Conservation (phyloP, 2,797 vertebrate species). For the Triplophysa yarkandensis region DNA sequence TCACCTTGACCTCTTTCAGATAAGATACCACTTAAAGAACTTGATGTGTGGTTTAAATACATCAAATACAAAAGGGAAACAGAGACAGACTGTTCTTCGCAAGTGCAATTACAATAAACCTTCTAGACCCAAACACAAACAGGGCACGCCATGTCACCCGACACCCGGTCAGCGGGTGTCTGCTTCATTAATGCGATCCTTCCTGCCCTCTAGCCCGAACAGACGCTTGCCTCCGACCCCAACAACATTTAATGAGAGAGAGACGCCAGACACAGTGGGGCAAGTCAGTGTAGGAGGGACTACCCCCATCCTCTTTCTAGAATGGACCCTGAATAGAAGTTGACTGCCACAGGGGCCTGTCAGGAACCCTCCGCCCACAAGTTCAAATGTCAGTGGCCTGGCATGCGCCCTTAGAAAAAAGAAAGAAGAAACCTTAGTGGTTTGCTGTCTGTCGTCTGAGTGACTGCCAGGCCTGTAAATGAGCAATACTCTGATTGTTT, state of each 20-base stretch:
- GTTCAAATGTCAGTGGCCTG: conserved; percentile 66
- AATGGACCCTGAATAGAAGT: conserved; percentile 32
- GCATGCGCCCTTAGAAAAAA: conserved; percentile 63
- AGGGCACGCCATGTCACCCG: conserved; percentile 37
- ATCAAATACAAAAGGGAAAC: background rate
- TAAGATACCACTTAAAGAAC: background rate
- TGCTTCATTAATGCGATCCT: conserved; percentile 62
- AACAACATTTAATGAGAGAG: conserved; percentile 72
- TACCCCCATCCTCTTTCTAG: conserved; percentile 6
- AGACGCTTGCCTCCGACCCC: conserved; percentile 60
- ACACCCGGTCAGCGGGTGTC: conserved; percentile 49
- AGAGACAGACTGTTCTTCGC: conserved; percentile 7
- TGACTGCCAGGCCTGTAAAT: conserved; percentile 58
- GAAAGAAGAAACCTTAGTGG: conserved; percentile 17
- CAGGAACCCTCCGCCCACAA: conserved; percentile 48
- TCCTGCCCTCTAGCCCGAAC: conserved; percentile 52
- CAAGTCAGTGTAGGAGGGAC: conserved; percentile 45
- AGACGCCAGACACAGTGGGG: conserved; percentile 69
- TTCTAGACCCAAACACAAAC: conserved; percentile 40
- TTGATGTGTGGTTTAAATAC: background rate
- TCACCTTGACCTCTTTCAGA: background rate
- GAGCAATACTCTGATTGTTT: conserved; percentile 27
- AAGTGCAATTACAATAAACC: conserved; percentile 26
- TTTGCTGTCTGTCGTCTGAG: conserved; percentile 47
- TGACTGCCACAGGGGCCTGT: conserved; percentile 45